Evolutionary conservation across 2,113 vertebrate species (phyloP), one percentile per base, ranked within the genome.

Genomic region (Lynx canadensis): DNA sequence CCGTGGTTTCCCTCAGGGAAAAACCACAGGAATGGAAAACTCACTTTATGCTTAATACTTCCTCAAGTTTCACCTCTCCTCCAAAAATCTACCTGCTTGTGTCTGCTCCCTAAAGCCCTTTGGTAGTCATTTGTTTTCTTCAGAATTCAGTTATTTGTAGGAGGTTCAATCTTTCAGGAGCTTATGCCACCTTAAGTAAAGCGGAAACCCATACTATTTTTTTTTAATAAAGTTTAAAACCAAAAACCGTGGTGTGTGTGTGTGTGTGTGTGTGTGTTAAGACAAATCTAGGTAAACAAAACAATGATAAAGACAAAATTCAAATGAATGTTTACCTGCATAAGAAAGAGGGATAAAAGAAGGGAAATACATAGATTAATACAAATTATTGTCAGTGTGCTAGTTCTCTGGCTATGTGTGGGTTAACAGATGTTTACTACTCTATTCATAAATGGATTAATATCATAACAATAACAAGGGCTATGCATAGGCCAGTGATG

Each of bases 231-330:
- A 69, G 50, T 89, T 89, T 73, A 89, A 94, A 91, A 52, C 4
- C 65, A 81, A n/a, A 57, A 82, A 21, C 21, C 11, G 29, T 57
- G 65, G 57, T 60, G 57, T 60, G 2, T 23, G 18, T 57, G 19
- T 23, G 36, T 41, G 14, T 86, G 29, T 65, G 13, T 52, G 2
- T 4, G 29, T 52, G 33, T 36, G 45, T 80, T 85, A 45, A 60
- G 27, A 89, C 45, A 38, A 38, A 96, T 66, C 29, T 92, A 89
- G 90, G 38, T 45, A 94, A 93, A 25, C n/a, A 85, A 96, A 93
- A 1, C 16, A 33, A 94, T 19, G 19, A 65, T 73, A 83, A 78
- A 71, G 41, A 50, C 16, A 85, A 94, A 79, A 82, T 36, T 91
- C 52, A 97, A 82, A 73, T 71, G 78, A 85, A 93, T 25, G 18